Conservation (phyloP, 2,888 invertebrate genomes). For the Andrena haemorrhoa region DNA sequence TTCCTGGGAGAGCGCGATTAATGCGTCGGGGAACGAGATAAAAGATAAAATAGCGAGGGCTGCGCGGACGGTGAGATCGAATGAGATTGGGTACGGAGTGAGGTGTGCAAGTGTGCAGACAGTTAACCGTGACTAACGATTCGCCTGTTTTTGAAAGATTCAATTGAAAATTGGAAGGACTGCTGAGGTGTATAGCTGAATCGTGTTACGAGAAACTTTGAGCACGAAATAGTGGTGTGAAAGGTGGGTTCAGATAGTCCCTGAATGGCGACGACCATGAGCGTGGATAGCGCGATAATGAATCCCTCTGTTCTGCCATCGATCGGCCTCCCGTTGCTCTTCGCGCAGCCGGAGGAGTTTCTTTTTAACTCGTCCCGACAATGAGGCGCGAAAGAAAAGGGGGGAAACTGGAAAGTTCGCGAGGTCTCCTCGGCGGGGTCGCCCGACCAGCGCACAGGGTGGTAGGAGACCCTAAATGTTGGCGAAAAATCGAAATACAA, state of each 20-base stretch:
- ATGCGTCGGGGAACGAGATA: no score
- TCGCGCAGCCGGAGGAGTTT: slow-evolving; percentile 47
- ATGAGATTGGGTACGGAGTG: no score
- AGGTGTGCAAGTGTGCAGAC: no score
- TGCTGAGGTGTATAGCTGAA: no score
- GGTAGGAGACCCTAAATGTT: no score
- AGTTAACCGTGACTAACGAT: no score
- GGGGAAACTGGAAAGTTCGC: slow-evolving; percentile 40
- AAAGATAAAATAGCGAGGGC: no score
- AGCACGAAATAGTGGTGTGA: neutral
- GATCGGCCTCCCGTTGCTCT: slow-evolving; percentile 51
- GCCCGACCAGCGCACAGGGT: neutral
- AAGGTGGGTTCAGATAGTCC: neutral
- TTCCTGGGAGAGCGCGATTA: no score
- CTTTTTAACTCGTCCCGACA: slow-evolving; percentile 62
- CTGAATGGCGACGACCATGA: slow-evolving; percentile 26
- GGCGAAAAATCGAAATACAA: no score
- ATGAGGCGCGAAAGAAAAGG: slow-evolving; percentile 54
- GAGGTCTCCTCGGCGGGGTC: slow-evolving; percentile 22
- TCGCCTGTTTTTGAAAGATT: no score
- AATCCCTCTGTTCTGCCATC: slow-evolving; percentile 60
- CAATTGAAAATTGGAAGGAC: no score
- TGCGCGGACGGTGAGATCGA: no score
- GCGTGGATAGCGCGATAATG: slow-evolving; percentile 50
- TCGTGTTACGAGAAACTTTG: neutral